Percentiles rank a stretch among this genome's conserved stretches.
Conservation (phyloP, 92 coral and sea anemone genomes). For the Plumapathes pennacea region DNA sequence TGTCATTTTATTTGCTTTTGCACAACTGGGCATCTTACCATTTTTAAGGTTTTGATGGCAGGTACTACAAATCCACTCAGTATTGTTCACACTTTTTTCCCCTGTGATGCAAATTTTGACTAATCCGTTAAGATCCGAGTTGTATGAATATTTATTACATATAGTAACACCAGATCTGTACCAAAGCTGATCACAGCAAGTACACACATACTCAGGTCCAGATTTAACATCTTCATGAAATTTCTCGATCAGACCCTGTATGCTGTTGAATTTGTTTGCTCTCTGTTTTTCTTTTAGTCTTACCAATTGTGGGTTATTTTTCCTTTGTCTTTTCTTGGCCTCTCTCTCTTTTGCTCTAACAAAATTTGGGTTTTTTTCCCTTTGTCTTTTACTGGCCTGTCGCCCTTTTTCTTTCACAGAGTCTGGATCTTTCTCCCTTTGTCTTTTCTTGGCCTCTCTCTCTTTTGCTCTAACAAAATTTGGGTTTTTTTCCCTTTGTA, state of each 20-base stretch:
- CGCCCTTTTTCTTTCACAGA: too few species aligned
- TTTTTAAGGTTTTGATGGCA: constrained; percentile 25
- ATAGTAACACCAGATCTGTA: constrained; percentile 43
- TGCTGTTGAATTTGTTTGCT: too few species aligned
- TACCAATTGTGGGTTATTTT: too few species aligned
- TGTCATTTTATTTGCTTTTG: constrained; percentile 35
- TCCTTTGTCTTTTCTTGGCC: too few species aligned
- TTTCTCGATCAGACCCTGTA: constrained; percentile 46
- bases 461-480: too few species aligned
- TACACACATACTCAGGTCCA: constrained; percentile 69
- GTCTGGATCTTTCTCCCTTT: too few species aligned
- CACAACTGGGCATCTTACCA: constrained; percentile 31
- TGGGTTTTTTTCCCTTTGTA: too few species aligned
- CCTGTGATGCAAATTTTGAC: constrained; percentile 44
- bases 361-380: too few species aligned
- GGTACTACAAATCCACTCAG: constrained; percentile 48
- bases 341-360: too few species aligned
- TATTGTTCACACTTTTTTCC: constrained; percentile 20
- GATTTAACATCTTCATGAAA: constrained; percentile 52
- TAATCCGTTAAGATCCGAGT: constrained; percentile 29
- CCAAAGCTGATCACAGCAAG: constrained; percentile 73
- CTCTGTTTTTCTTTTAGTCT: too few species aligned
- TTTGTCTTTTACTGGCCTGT: too few species aligned
- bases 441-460: too few species aligned
- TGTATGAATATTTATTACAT: constrained; percentile 32